Evolutionary conservation across 2,113 vertebrate genomes (phyloP), one percentile per base, ranked within the genome.

Genomic region (Phaetusa simplex): DNA sequence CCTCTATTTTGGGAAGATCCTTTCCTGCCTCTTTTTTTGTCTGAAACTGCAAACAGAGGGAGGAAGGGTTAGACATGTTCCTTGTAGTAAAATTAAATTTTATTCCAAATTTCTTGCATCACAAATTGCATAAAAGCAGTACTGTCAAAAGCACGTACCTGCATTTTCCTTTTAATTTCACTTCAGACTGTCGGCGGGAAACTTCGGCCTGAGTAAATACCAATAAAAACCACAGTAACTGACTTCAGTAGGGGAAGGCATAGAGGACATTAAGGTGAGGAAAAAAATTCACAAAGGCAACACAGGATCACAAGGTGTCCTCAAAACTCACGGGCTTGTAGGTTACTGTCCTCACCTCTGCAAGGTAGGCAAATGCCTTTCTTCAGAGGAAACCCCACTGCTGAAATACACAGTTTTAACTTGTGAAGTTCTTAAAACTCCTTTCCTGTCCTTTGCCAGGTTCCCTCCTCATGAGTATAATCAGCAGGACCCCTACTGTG

Each of bases 381-480:
- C 36, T 72, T 73, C 62, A 40, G 66, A 50, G 42, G 49, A 14
- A 86, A 32, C 1, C 0, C 5, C 56, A 58, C 32, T 0, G 0
- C 72, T 76, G 77, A 73, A 83, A 86, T 53, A 52, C 15, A 23
- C 3, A 11, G 11, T 3, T 62, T 70, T 59, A 67, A 56, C 30
- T 16, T 36, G 32, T 3, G 26, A 38, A 38, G 30, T 32, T 66
- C n/a, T 91, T 61, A 32, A 70, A 86, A 42, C 23, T 53, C 58
- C 32, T 87, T 69, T 72, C 32, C 14, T 72, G 14, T 49, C 30
- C 40, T 73, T 77, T 66, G 40, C 47, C 62, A 47, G 56, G 52
- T 53, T 93, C 53, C 81, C 81, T 50, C 34, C 47, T 52, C 1
- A 3, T 52, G 14, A 58, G 19, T 32, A 42, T 4, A 19, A 81